These are phyloP conservation scores for Eira barbara DNA, from an alignment of 2,113 vertebrate genomes.

Conservation along the genomic window DNA sequence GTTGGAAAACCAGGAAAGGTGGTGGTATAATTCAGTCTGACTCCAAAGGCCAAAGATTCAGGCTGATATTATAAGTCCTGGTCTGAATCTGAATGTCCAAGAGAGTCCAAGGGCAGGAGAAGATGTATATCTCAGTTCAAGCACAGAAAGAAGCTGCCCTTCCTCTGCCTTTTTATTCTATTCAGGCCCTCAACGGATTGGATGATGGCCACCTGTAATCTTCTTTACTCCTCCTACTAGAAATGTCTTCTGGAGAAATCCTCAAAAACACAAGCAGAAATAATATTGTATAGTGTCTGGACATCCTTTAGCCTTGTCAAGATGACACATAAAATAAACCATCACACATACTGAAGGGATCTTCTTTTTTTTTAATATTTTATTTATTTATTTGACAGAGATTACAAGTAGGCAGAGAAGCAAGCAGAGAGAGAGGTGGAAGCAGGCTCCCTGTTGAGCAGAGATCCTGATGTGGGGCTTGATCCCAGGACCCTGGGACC, in stretches of 20 bases:
- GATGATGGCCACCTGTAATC: not conserved
- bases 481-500: too few species aligned
- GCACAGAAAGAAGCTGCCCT: not conserved
- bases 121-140: not conserved
- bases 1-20: not conserved
- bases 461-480: too few species aligned
- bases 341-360: not conserved
- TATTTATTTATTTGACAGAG: too few species aligned
- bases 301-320: not conserved
- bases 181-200: not conserved
- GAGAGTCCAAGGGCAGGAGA: not conserved
- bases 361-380: too few species aligned
- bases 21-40: not conserved
- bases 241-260: not conserved
- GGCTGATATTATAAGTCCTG: not conserved
- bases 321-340: not conserved
- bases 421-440: too few species aligned
- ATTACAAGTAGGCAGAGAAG: too few species aligned
- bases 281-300: not conserved
- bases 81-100: not conserved
- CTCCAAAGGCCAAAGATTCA: not conserved
- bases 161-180: not conserved
- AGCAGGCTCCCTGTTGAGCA: too few species aligned
- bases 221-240: not conserved
- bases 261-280: not conserved